phyloP scores from a whole-genome alignment of 1,140 invertebrate species.

The Thereuonema tuberculata region DNA sequence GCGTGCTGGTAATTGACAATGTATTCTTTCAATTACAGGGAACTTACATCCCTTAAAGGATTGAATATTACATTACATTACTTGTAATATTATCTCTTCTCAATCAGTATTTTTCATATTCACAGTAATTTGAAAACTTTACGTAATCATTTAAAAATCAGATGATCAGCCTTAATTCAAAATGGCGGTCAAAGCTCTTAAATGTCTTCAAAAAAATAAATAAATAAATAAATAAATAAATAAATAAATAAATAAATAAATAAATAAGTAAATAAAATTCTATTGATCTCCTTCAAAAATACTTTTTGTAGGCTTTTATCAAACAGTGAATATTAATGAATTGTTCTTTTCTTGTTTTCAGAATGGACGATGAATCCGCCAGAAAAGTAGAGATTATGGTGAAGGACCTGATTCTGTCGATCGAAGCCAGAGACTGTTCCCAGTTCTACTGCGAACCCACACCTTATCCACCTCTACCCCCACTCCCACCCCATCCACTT shows the following conservation, averaged over 20 bases:
- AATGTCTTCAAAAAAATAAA: background rate
- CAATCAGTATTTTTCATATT: no score
- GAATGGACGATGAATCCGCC: constrained; percentile 9
- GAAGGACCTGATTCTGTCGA: constrained; percentile 9
- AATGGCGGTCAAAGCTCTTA: background rate
- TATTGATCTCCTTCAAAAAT: no score
- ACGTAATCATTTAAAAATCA: background rate
- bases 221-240: constrained; percentile 2
- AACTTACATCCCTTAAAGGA: no score
- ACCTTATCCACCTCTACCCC: background rate
- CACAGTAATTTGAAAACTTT: no score
- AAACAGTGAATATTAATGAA: background rate
- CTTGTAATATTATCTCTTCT: no score
- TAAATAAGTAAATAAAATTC: background rate
- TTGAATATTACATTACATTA: no score
- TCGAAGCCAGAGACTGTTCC: constrained; percentile 8
- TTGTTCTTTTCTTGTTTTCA: constrained; percentile 2
- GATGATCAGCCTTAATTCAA: background rate
- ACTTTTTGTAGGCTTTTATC: no score
- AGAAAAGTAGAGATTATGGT: constrained; percentile 9
- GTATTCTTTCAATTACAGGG: no score
- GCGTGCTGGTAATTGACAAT: no score
- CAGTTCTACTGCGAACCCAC: background rate
- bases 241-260: background rate
- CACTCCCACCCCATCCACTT: background rate